These are phyloP conservation scores for Acanthaster planci DNA, from an alignment of 35 echinoderm and acorn worm species.

Conservation along the genomic window DNA sequence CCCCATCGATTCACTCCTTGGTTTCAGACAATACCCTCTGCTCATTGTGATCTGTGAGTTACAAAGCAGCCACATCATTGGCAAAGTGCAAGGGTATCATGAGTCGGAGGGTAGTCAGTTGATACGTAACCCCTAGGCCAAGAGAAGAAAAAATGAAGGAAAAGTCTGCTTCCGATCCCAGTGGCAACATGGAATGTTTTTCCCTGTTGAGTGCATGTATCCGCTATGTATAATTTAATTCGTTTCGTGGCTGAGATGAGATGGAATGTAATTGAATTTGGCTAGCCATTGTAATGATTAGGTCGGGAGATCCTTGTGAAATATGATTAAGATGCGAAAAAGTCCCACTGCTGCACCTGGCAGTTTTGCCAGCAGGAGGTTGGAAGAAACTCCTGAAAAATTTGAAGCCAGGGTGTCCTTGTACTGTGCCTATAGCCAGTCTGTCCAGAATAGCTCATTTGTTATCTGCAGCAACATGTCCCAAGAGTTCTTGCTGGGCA, in stretches of 20 bases:
- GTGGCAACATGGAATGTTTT: background rate
- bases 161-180: background rate
- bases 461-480: no score
- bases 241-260: background rate
- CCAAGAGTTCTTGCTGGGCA: no score
- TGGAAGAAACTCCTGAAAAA: no score
- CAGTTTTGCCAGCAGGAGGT: no score
- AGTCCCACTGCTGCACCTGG: no score
- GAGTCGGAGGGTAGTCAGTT: background rate
- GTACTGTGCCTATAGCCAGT: no score
- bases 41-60: background rate
- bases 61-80: background rate
- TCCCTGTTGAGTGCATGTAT: no score
- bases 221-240: background rate
- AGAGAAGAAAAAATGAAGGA: background rate
- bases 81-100: background rate
- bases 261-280: slow-evolving; percentile 12
- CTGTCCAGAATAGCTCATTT: no score
- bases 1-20: background rate
- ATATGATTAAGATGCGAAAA: no score
- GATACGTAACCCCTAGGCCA: background rate
- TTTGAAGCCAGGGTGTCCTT: no score
- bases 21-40: background rate
- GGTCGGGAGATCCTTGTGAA: background rate
- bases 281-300: background rate